These are phyloP conservation scores for Leptinotarsa haldemani DNA, from an alignment of 2,888 invertebrate species.

Conservation along the genomic window DNA sequence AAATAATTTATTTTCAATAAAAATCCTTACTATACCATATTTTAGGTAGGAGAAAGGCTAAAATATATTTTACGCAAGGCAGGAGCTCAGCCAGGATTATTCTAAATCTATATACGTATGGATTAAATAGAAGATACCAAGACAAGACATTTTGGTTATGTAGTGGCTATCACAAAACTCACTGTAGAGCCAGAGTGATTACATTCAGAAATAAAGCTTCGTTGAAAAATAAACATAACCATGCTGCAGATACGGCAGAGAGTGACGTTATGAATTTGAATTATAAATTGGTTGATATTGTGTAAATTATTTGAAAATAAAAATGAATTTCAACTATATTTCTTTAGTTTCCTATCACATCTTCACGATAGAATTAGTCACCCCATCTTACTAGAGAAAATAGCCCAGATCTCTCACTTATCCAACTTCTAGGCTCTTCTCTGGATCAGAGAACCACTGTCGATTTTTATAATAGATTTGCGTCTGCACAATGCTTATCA, in stretches of 20 bases:
- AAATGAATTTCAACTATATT: not conserved
- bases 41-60: constrained; percentile 30
- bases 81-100: constrained; percentile 53
- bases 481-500: too few relatives aligned
- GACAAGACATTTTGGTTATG: constrained; percentile 52
- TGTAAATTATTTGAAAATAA: not conserved
- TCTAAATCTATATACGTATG: constrained; percentile 50
- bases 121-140: constrained; percentile 38
- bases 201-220: constrained; percentile 44
- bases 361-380: too few relatives aligned
- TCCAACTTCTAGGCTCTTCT: too few relatives aligned
- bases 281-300: constrained; percentile 18
- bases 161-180: constrained; percentile 49
- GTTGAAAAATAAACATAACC: constrained; percentile 44
- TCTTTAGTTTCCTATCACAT: too few relatives aligned
- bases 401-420: too few relatives aligned
- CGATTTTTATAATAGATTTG: too few relatives aligned
- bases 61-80: constrained; percentile 42
- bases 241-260: constrained; percentile 22
- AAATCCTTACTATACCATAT: not conserved
- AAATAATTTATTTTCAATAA: not conserved
- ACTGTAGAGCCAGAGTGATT: constrained; percentile 48
- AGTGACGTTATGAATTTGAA: not conserved
- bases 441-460: too few relatives aligned
- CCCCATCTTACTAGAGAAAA: too few relatives aligned